Percentiles rank a stretch among this genome's conserved stretches.
phyloP scores from a whole-genome alignment of 1,140 invertebrate species.

The Berghia stephanieae region DNA sequence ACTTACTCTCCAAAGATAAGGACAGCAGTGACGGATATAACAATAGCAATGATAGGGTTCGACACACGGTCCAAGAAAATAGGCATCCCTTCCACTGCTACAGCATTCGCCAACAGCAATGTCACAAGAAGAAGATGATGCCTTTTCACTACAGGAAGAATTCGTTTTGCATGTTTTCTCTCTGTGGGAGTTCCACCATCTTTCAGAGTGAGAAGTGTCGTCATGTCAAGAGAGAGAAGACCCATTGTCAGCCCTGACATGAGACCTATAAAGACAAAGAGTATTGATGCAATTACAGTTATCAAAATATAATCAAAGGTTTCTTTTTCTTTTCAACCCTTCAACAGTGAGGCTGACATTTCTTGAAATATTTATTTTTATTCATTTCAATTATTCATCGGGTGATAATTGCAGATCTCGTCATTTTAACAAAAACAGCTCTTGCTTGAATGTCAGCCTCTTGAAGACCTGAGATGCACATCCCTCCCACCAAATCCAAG shows the following conservation, averaged over 20 bases:
- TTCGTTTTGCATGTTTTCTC: conserved; percentile 55
- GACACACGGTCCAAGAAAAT: conserved; percentile 64
- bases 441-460: too few species aligned
- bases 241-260: conserved; percentile 65
- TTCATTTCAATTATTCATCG: too few species aligned
- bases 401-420: too few species aligned
- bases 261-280: conserved; percentile 51
- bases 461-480: too few species aligned
- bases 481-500: too few species aligned
- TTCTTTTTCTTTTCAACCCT: not conserved
- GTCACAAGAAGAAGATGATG: conserved; percentile 65
- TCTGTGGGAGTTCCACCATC: conserved; percentile 56
- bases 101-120: conserved; percentile 61
- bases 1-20: conserved; percentile 67
- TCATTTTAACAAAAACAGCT: too few species aligned
- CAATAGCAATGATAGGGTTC: conserved; percentile 59
- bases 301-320: not conserved
- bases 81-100: conserved; percentile 65
- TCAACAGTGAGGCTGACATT: not conserved
- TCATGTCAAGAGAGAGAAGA: conserved; percentile 59
- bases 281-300: not conserved
- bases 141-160: conserved; percentile 58
- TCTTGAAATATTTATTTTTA: not conserved
- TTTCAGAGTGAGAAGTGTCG: conserved; percentile 56
- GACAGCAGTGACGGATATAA: conserved; percentile 63